phyloP scores from a whole-genome alignment of 2,888 invertebrate genomes.

The Apamea anceps region DNA sequence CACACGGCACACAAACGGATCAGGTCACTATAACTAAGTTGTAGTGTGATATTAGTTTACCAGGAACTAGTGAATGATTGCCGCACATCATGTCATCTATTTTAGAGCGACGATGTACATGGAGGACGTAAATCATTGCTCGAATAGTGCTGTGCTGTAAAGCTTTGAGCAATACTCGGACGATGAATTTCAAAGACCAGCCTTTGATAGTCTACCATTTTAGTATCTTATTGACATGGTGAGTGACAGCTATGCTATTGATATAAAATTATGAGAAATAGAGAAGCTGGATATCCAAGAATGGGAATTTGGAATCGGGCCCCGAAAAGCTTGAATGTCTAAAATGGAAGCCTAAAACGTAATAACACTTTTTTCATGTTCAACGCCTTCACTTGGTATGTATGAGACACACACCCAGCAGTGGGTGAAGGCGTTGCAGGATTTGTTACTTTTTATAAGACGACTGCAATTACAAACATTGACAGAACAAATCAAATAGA shows the following conservation, averaged over 20 bases:
- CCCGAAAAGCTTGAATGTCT: background rate
- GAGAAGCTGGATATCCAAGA: background rate
- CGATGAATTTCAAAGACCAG: background rate
- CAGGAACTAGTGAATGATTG: constrained; percentile 37
- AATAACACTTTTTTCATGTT: background rate
- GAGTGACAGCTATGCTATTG: background rate
- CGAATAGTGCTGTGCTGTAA: background rate
- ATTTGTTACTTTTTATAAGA: constrained; percentile 22
- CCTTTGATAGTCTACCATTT: background rate
- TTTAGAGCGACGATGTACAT: constrained; percentile 22
- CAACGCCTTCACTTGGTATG: background rate
- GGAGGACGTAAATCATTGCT: constrained; percentile 1
- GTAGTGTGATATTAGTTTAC: constrained; percentile 12
- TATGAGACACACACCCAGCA: background rate
- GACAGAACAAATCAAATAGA: constrained; percentile 53
- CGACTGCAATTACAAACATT: constrained; percentile 53
- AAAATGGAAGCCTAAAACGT: background rate
- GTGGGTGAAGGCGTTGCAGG: background rate
- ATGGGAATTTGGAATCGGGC: background rate
- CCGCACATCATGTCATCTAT: constrained; percentile 19
- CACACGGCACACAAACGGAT: constrained; percentile 42
- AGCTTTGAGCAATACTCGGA: background rate
- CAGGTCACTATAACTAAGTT: constrained; percentile 27
- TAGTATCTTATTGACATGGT: background rate
- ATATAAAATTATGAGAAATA: background rate